Base-by-base conservation (phyloP, 2,888 invertebrate species). In the Onthophagus sagittarius region DNA sequence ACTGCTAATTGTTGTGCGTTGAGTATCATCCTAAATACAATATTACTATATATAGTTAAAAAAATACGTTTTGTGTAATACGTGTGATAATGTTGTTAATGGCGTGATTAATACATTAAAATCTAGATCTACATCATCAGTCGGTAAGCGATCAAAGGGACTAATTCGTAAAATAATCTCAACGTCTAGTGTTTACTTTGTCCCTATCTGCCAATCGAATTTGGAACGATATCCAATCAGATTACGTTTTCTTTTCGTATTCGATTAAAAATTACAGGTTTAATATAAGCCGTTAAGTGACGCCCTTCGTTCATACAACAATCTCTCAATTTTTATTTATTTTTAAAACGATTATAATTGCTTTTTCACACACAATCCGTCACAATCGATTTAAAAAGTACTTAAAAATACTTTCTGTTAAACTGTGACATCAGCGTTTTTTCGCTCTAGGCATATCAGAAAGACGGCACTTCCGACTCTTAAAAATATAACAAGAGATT, bases 51-150 rank as follows among this genome's bases (percentile, higher is more conserved):
- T 53, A 53, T 53, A 11, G 7, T 7, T 53, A 53, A 9, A 53
- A 9, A 53, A 53, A 53, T n/a, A 53, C 7, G 39, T 9, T 53
- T 53, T 53, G 39, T 53, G 39, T 53, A 53, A 53, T 53, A 53
- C 39, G n/a, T n/a, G 67, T 67, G 67, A 67, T 67, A 67, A 67
- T 67, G 32, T 32, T 32, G 32, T 67, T 67, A 67, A 67, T 32
- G 32, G 32, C 32, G 67, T 67, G 67, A 67, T 67, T 67, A 67
- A 23, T 67, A 15, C 67, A 67, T 67, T 67, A 67, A 31, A 67
- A 67, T 67, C n/a, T 67, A 3, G 67, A 67, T 67, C 11, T 53
- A 53, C 67, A 67, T 67, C 67, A 31, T 31, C 15, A 7, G 31
- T 15, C 67, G 67, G 67, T n/a, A 11, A 13, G n/a, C 23, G 31